Conservation (phyloP, 2,888 invertebrate genomes). For the Metalampra italica region DNA sequence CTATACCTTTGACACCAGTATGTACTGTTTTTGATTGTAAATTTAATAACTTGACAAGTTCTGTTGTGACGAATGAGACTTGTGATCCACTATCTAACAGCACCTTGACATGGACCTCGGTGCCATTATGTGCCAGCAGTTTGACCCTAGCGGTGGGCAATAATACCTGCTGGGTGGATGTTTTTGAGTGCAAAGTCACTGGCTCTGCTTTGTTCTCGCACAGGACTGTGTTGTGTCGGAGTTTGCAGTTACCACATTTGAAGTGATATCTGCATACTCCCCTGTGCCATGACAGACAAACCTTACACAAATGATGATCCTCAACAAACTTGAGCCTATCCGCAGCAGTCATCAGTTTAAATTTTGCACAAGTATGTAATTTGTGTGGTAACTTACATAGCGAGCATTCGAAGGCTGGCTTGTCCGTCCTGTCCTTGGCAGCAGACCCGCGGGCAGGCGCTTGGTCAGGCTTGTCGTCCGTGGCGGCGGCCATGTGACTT, state of each 20-base stretch:
- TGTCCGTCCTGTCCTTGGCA: no score
- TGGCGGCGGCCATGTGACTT: background rate
- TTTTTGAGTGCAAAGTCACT: no score
- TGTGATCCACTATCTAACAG: constrained; percentile 6
- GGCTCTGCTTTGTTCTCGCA: background rate
- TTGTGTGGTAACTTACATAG: background rate
- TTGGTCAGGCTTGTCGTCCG: background rate
- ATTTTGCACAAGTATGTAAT: background rate
- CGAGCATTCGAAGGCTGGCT: background rate
- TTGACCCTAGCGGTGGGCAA: no score
- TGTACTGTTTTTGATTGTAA: background rate
- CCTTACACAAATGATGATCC: background rate
- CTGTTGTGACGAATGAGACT: background rate
- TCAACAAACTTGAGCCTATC: background rate
- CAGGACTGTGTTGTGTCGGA: background rate
- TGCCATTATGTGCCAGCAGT: no score
- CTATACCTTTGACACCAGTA: background rate
- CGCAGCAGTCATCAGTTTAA: background rate
- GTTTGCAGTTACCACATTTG: background rate
- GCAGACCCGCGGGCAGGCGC: background rate
- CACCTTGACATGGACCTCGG: constrained; percentile 7
- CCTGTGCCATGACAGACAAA: background rate
- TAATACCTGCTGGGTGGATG: no score
- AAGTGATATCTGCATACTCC: background rate
- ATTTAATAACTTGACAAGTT: background rate